These are phyloP conservation scores for Podiceps cristatus DNA, from an alignment of 2,113 vertebrate genomes.

Conservation along the genomic window DNA sequence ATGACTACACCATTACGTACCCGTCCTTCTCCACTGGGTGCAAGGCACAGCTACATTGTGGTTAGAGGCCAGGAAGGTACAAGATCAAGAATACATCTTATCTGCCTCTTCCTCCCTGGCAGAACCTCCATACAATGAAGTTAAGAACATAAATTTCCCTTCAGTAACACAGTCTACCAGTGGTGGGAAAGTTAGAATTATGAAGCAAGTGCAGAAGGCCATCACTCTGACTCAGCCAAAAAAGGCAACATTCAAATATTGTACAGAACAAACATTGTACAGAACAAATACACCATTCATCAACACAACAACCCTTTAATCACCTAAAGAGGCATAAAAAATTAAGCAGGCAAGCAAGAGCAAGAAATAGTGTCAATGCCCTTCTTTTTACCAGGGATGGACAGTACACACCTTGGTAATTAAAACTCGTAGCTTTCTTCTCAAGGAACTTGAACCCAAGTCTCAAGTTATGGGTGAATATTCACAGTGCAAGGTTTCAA, in stretches of 20 bases:
- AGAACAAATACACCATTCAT: conserved; percentile 21
- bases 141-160: not conserved
- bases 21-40: not conserved
- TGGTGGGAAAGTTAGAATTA: not conserved
- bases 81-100: not conserved
- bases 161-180: not conserved
- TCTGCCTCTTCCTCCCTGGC: not conserved
- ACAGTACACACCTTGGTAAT: conserved; percentile 60
- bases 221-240: not conserved
- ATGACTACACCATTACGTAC: not conserved
- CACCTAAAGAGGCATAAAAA: conserved; percentile 24
- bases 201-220: not conserved
- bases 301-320: conserved; percentile 14
- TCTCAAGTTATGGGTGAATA: conserved; percentile 55
- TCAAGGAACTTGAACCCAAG: conserved; percentile 57
- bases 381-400: not conserved
- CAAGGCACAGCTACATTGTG: not conserved
- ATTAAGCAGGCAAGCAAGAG: conserved; percentile 53
- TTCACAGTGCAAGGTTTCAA: conserved; percentile 50
- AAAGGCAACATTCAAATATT: not conserved
- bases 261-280: not conserved
- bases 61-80: not conserved
- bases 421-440: conserved; percentile 52
- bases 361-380: conserved; percentile 24
- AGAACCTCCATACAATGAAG: not conserved